Base-by-base conservation (phyloP, 2,888 invertebrate genomes). In the Stegophylla sp. region DNA sequence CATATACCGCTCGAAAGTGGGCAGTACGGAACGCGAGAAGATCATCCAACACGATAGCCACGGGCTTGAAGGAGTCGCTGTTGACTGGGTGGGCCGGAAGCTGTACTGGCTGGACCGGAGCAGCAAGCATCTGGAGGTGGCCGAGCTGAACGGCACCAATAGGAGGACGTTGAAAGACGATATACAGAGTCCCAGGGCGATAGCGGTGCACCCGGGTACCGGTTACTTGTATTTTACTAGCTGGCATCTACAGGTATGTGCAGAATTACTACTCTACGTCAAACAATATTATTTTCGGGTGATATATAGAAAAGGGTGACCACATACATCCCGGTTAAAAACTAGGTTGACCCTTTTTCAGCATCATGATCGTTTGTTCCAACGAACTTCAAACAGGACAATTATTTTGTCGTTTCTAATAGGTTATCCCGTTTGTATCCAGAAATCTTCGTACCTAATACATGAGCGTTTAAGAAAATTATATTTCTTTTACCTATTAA, bases 91-190 rank as follows among this genome's bases (percentile, higher is more conserved):
- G 59, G 97, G 93, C 0, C 89, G 96, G 61, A 99, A 99, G 86
- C 88, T 99, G 1, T 99, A 99, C 86, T 98, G 98, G 97, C 89
- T 98, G 71, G 99, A 99, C 86, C 89, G 97, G 83, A 95, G 97
- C 86, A 94, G 96, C 10, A 93, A 97, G 88, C 95, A 98, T 85
- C 89, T 99, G 72, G 97, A 98, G 85, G 99, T 99, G 0, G 91
- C 98, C 0, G 96, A 97, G 87, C 88, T 99, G 64, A 93, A 97
- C 86, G 98, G 98, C 41, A 93, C 93, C 0, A 93, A 93, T 86
- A 90, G 98, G 74, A 95, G 94, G 86, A 97, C 97, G 0, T 87
- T 99, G 26, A 91, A 94, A 84, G 92, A 93, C 71, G 94, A 94
- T 41, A 94, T 98, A 77, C 92, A 94, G 1, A 97, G 98, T 87